A percentile compares a stretch with the other conserved stretches of the same genome.
These are phyloP conservation scores for Pseudochirops corinnae DNA, from an alignment of 2,797 vertebrate species.

Conservation along the genomic window DNA sequence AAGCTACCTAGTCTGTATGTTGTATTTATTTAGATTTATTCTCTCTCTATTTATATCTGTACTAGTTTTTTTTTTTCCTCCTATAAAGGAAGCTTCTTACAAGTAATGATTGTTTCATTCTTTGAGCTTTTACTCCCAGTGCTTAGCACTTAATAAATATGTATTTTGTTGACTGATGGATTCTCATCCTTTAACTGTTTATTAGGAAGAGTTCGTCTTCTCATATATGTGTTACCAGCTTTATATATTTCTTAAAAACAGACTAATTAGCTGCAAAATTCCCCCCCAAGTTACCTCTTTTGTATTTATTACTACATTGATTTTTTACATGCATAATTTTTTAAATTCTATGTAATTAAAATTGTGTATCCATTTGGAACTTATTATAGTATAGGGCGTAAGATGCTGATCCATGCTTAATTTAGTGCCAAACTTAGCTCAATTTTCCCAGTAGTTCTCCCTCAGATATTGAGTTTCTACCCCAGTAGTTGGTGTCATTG, in stretches of 20 bases:
- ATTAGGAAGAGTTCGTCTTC: not conserved
- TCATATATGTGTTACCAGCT: not conserved
- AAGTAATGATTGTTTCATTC: not conserved
- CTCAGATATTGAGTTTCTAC: not conserved
- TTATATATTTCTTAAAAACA: not conserved
- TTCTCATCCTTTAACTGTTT: not conserved
- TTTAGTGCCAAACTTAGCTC: not conserved
- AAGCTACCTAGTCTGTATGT: not conserved
- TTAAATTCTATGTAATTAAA: not conserved
- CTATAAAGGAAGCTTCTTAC: not conserved
- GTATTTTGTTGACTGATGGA: not conserved
- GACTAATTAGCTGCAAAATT: not conserved
- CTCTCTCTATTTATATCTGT: too few species aligned
- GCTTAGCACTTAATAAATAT: not conserved
- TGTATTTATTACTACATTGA: not conserved
- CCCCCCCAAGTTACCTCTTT: not conserved
- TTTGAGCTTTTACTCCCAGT: not conserved
- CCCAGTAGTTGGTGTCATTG: not conserved
- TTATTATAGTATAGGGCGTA: not conserved
- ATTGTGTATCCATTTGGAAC: not conserved
- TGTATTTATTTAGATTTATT: not conserved
- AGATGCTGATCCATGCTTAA: not conserved
- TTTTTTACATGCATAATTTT: not conserved
- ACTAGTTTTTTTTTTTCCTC: too few species aligned
- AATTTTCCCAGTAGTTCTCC: not conserved